Base-by-base conservation (phyloP, 2,113 vertebrate species). In the Rallus limicola region DNA sequence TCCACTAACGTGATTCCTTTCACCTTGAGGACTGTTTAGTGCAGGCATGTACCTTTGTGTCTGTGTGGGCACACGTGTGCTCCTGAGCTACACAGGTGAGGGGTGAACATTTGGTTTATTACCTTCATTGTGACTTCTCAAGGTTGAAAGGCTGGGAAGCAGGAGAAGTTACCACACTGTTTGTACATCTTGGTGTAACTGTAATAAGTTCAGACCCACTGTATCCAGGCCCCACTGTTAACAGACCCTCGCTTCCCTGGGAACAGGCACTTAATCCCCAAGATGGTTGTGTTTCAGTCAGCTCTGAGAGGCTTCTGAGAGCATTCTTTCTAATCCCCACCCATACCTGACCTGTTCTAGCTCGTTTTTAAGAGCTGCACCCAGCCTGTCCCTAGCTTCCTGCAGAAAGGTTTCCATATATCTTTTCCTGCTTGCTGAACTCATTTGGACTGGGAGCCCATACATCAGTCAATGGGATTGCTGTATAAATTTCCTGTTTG, bases 311-410 rank as follows among this genome's bases (percentile, higher is more conserved):
- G 86, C 90, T 96, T 92, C 87, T 72, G 68, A 81, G 70, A 92
- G 80, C 91, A 95, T 96, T 97, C 93, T 89, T 94, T 83, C 75
- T 90, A 74, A 81, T 97, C 96, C 94, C 91, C 95, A 91, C 96
- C 88, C 91, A 78, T 87, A 84, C 33, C 77, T 93, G 60, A 95
- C 95, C 93, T 97, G 97, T 91, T 82, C 60, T 59, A 91, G 84
- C 93, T 97, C 58, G 85, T 86, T 95, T 94, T 77, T 59, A 88
- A 63, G 84, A 92, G 96, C 96, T 95, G 70, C 56, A 3, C 91
- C 78, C 91, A 88, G 64, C 90, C 81, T 77, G 91, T 88, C 93
- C 82, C 59, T 77, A 40, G 53, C 77, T 93, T 69, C 20, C 48
- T 94, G 71, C 59, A 53, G 42, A 97, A 97, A 82, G 63, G 68